Percentiles rank a stretch among this genome's conserved stretches.
Evolutionary conservation across 2,888 invertebrate species (phyloP).

Genomic region (Strigamia crassipes): DNA sequence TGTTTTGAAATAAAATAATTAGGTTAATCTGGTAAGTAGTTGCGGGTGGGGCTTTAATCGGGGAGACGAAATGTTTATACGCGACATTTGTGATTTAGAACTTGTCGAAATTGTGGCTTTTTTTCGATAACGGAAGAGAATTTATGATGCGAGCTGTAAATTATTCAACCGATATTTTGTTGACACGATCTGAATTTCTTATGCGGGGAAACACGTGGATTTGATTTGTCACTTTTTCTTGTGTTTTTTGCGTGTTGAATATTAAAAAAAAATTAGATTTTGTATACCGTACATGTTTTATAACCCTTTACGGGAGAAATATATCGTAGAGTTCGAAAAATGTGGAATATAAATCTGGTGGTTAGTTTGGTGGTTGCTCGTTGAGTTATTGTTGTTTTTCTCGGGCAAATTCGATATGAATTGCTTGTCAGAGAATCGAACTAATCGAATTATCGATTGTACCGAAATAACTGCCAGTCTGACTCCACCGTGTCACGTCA

Average conservation of each 20-base stretch:
- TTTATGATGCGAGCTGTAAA: neutral
- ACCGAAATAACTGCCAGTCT: constrained; percentile 15
- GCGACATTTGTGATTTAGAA: neutral
- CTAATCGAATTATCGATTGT: constrained; percentile 16
- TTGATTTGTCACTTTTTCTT: neutral
- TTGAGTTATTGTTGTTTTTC: neutral
- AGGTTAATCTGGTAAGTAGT: neutral
- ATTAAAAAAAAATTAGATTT: too few relatives aligned
- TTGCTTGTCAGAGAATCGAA: constrained; percentile 10
- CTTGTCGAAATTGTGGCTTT: neutral
- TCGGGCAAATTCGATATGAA: constrained; percentile 8
- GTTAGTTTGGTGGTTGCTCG: neutral
- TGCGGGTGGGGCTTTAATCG: neutral
- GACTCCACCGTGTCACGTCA: neutral
- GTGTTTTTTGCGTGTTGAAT: neutral
- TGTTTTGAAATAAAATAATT: neutral
- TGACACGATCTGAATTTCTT: neutral
- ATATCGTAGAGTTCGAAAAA: too few relatives aligned
- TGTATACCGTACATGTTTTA: too few relatives aligned
- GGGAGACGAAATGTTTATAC: neutral
- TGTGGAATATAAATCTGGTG: too few relatives aligned
- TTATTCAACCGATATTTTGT: neutral
- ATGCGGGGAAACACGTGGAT: neutral
- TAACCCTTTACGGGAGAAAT: too few relatives aligned
- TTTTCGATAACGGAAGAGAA: neutral